Evolutionary conservation across 1,140 invertebrate species (phyloP).

Genomic region (Cylas formicarius): DNA sequence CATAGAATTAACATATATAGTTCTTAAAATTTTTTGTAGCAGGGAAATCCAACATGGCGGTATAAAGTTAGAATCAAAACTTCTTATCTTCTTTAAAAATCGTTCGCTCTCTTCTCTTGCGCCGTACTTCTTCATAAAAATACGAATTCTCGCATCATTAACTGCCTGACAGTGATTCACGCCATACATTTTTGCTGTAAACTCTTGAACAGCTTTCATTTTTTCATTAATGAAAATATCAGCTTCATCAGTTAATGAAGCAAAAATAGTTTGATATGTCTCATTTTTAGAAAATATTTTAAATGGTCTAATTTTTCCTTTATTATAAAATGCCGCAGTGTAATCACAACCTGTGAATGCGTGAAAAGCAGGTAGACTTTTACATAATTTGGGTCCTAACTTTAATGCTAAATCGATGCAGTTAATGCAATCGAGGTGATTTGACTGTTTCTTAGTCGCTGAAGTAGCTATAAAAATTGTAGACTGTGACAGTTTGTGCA

Average conservation of each 20-base stretch:
- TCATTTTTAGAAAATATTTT: slow-evolving; percentile 33
- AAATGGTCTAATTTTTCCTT: slow-evolving; percentile 37
- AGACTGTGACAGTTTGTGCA: no score
- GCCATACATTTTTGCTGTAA: slow-evolving; percentile 9
- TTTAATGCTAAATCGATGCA: no score
- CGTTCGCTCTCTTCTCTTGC: slow-evolving; percentile 7
- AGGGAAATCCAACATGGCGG: slow-evolving; percentile 11
- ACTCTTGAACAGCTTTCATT: slow-evolving; percentile 9
- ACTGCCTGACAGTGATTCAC: slow-evolving; percentile 3
- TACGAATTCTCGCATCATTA: slow-evolving; percentile 5
- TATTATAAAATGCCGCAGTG: slow-evolving; percentile 37
- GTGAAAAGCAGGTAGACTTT: slow-evolving; percentile 33
- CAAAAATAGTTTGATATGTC: slow-evolving; percentile 34
- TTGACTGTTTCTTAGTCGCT: no score
- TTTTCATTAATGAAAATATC: slow-evolving; percentile 13
- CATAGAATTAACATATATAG: slow-evolving; percentile 7
- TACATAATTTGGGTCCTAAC: no score
- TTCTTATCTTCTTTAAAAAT: slow-evolving; percentile 5
- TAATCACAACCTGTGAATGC: no score
- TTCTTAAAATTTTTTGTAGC: slow-evolving; percentile 11
- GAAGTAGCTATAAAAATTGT: no score
- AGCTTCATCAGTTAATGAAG: slow-evolving; percentile 19
- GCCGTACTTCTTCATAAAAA: slow-evolving; percentile 6
- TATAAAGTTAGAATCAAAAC: slow-evolving; percentile 7
- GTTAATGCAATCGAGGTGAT: no score